A percentile compares a stretch with the other conserved stretches of the same genome.
Conservation (phyloP, 53 echinoderm and acorn worm genomes). For the Pentamera pediparva region DNA sequence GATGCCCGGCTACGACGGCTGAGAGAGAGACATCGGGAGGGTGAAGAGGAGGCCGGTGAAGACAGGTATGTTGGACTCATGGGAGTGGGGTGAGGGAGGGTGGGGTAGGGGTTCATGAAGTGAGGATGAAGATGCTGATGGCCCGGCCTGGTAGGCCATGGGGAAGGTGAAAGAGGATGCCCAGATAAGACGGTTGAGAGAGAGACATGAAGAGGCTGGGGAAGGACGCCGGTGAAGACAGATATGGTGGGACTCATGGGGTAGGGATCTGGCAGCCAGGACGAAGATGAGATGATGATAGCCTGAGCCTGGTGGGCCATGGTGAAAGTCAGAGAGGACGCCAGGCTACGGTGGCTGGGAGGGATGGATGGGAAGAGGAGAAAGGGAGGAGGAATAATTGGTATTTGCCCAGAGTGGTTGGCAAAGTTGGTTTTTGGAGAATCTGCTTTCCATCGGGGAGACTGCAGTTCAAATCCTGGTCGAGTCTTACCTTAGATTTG, state of each 20-base stretch:
- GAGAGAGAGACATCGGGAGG: slow-evolving; percentile 58
- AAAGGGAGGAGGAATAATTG: slow-evolving; percentile 54
- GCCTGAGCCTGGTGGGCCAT: slow-evolving; percentile 22
- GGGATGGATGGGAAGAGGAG: slow-evolving; percentile 59
- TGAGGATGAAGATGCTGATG: slow-evolving; percentile 44
- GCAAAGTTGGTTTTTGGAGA: too few species aligned
- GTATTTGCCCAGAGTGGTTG: too few species aligned
- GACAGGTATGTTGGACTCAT: slow-evolving; percentile 41
- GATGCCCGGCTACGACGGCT: slow-evolving; percentile 74
- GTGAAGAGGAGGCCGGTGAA: slow-evolving; percentile 53
- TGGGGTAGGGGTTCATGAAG: too few species aligned
- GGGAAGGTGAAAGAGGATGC: slow-evolving; percentile 63
- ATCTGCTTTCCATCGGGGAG: too few species aligned
- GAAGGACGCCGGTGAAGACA: too few species aligned
- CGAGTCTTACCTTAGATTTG: too few species aligned
- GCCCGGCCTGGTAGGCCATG: slow-evolving; percentile 17
- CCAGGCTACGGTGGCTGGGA: slow-evolving; percentile 60
- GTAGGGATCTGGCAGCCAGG: too few species aligned
- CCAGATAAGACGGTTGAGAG: slow-evolving; percentile 58
- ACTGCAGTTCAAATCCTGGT: too few species aligned
- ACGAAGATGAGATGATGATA: slow-evolving; percentile 52
- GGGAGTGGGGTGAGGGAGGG: not conserved
- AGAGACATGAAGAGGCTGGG: slow-evolving; percentile 59
- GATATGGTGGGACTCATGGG: too few species aligned
- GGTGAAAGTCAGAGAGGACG: slow-evolving; percentile 57